Evolutionary conservation across 2,113 vertebrate species (phyloP).

Genomic region (Loxodonta africana): DNA sequence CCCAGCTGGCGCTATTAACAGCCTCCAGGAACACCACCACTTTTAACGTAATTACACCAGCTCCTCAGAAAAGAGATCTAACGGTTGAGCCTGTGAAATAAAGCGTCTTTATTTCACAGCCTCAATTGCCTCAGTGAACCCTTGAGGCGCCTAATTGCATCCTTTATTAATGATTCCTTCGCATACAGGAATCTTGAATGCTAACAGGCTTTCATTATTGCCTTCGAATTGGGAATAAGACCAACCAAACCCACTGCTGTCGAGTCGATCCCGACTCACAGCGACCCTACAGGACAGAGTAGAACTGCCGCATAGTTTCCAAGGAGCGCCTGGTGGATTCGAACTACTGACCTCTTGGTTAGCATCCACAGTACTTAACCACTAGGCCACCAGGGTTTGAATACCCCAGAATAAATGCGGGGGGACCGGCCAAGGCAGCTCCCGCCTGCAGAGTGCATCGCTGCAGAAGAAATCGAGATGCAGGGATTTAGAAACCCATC

Average conservation of each 20-base stretch:
- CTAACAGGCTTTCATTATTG: background rate
- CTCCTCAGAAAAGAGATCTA: background rate
- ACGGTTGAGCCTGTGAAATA: too few relatives aligned
- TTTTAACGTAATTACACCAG: background rate
- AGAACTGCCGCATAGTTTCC: too few relatives aligned
- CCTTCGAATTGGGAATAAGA: background rate
- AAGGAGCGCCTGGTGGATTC: too few relatives aligned
- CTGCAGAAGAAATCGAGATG: background rate
- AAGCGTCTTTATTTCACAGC: background rate
- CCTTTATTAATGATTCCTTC: slow-evolving; percentile 33
- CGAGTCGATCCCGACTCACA: too few relatives aligned
- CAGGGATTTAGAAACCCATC: background rate
- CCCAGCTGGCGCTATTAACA: background rate
- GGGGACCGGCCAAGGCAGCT: background rate
- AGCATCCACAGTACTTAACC: too few relatives aligned
- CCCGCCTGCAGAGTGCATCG: background rate
- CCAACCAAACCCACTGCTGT: too few relatives aligned
- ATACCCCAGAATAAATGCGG: background rate
- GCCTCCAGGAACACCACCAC: background rate
- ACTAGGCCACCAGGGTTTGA: too few relatives aligned
- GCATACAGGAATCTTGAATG: background rate
- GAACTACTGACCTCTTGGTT: too few relatives aligned
- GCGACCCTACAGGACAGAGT: too few relatives aligned
- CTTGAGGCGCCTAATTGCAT: background rate
- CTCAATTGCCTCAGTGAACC: background rate